A percentile compares a stretch with the other conserved stretches of the same genome.
These are phyloP conservation scores for Festucalex cinctus DNA, from an alignment of 2,113 vertebrate genomes.

Conservation along the genomic window DNA sequence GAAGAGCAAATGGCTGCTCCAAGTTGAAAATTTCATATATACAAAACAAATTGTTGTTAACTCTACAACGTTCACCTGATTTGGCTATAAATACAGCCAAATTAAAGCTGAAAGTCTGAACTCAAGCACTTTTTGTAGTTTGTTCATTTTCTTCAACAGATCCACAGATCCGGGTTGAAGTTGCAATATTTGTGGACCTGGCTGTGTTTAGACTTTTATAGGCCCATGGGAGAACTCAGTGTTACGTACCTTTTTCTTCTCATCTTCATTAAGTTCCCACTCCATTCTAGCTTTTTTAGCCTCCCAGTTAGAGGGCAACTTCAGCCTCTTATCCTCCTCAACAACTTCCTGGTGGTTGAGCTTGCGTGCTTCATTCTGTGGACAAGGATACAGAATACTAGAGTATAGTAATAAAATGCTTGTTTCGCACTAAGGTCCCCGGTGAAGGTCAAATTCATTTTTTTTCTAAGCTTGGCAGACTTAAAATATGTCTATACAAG, in stretches of 20 bases:
- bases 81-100: not conserved
- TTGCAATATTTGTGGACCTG: not conserved
- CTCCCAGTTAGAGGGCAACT: slow-evolving; percentile 92
- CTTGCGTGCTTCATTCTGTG: slow-evolving; percentile 90
- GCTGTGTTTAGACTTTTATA: not conserved
- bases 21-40: no score
- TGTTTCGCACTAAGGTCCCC: not conserved
- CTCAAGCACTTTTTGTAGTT: not conserved
- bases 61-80: no score
- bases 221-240: not conserved
- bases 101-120: not conserved
- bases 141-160: not conserved
- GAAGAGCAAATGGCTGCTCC: no score
- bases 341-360: slow-evolving; percentile 92
- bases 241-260: slow-evolving; percentile 84
- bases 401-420: not conserved
- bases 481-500: no score
- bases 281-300: slow-evolving; percentile 91
- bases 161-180: not conserved
- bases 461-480: no score
- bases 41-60: no score
- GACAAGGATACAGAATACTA: not conserved
- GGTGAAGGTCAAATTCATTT: not conserved
- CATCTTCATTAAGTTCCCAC: slow-evolving; percentile 84
- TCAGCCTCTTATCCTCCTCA: slow-evolving; percentile 90